These are phyloP conservation scores for Opisthocomus hoazin DNA, from an alignment of 2,113 vertebrate species.

Conservation along the genomic window DNA sequence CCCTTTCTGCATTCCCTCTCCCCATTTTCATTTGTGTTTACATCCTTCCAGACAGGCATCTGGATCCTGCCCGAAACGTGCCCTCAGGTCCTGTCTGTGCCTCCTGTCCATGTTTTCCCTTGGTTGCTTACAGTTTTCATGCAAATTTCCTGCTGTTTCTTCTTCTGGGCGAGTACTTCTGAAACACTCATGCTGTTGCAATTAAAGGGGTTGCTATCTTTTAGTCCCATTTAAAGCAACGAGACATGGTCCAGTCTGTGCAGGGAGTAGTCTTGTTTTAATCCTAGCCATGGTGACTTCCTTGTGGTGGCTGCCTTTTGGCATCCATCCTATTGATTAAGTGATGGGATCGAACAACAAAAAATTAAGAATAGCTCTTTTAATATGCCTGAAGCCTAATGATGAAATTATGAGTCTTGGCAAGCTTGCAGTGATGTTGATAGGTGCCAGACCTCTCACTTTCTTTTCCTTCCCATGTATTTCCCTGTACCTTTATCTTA, in stretches of 20 bases:
- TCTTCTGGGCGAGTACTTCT: background rate
- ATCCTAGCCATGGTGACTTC: background rate
- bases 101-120: background rate
- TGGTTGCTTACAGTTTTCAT: background rate
- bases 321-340: background rate
- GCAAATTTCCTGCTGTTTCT: background rate
- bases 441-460: background rate
- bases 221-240: background rate
- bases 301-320: background rate
- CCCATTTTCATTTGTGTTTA: background rate
- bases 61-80: background rate
- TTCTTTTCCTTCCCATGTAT: background rate
- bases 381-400: background rate
- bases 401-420: background rate
- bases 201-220: background rate
- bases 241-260: background rate
- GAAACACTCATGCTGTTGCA: rapidly evolving
- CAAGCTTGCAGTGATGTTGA: background rate
- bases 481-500: background rate
- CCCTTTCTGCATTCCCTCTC: background rate
- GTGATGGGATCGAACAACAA: background rate
- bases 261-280: background rate
- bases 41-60: background rate
- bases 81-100: background rate
- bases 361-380: background rate